Evolutionary conservation across 2,797 vertebrate genomes (phyloP), one percentile per base, ranked within the genome.

Genomic region (Manis javanica): DNA sequence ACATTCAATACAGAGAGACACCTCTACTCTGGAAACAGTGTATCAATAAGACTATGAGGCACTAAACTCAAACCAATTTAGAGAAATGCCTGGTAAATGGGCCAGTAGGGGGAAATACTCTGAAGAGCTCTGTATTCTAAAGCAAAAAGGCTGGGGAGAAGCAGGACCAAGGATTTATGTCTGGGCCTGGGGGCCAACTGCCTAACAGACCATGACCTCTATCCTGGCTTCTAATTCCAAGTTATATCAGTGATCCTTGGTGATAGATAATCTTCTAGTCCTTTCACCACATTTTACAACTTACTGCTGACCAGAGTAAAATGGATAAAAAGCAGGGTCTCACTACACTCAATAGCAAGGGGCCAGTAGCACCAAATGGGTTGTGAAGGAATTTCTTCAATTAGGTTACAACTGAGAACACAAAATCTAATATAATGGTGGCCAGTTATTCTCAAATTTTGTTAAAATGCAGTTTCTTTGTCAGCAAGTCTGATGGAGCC

Each of bases 161-260:
- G 39, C 42, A 68, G 46, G 51, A 18, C 15, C 39, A 72, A n/a
- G 72, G 18, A 51, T 74, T 29, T 29, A 24, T 75, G 37, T 64
- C 69, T 10, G 16, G 75, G 66, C 24, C 63, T 53, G 26, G 46
- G 68, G 16, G 57, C 77, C 8, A 0, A 34, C 24, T 51, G 53
- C 66, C 75, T 86, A 14, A 37, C 29, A 57, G 61, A 90, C 29
- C 59, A 49, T 55, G 37, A 34, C 79, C 51, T 91, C 66, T 6
- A n/a, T 53, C 42, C 79, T 88, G 82, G 37, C 46, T 85, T 96
- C 71, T 84, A 63, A 94, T 89, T 89, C 11, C 82, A 95, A 51
- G 34, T 83, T 83, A 61, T 77, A 64, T 31, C 18, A 51, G 11
- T 26, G 59, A 39, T 64, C 55, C n/a, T 49, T 34, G 7, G 15